Evolutionary conservation across 2,113 vertebrate species (phyloP).

Genomic region (Butorides virescens): DNA sequence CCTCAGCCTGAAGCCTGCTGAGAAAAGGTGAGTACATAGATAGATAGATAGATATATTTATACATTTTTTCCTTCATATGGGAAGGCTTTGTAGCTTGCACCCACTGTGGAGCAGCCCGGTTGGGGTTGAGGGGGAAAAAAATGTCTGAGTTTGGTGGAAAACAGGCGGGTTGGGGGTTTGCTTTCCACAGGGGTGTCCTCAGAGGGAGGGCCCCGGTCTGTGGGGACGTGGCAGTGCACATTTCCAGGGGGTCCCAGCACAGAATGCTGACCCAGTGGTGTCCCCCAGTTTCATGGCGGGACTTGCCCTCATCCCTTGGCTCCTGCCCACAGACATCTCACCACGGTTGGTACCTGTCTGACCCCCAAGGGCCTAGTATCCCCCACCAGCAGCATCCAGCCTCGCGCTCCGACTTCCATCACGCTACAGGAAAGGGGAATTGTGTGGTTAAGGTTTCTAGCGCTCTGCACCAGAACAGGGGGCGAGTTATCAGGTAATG

Average conservation of each 20-base stretch:
- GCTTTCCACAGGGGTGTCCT: neutral
- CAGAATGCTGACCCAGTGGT: neutral
- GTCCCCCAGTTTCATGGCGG: accelerated
- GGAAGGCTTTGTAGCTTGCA: neutral
- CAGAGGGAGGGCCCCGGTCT: accelerated
- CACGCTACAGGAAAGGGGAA: accelerated
- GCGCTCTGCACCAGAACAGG: accelerated
- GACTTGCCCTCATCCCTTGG: neutral
- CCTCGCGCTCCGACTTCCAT: neutral
- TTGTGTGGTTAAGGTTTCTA: accelerated
- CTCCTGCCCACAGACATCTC: neutral
- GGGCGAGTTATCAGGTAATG: accelerated
- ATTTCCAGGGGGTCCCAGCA: accelerated
- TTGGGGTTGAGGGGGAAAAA: neutral
- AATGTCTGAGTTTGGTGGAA: accelerated
- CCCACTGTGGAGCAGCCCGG: accelerated
- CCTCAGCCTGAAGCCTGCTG: neutral
- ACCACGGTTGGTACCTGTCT: accelerated
- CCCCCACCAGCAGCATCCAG: neutral
- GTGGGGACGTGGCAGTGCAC: accelerated
- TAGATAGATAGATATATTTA: accelerated
- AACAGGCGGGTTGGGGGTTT: accelerated
- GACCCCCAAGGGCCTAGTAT: neutral
- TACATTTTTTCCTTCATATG: accelerated
- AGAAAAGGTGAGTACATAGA: neutral